Evolutionary conservation across 2,888 invertebrate genomes (phyloP).

Genomic region (Pandemis cinnamomeana): DNA sequence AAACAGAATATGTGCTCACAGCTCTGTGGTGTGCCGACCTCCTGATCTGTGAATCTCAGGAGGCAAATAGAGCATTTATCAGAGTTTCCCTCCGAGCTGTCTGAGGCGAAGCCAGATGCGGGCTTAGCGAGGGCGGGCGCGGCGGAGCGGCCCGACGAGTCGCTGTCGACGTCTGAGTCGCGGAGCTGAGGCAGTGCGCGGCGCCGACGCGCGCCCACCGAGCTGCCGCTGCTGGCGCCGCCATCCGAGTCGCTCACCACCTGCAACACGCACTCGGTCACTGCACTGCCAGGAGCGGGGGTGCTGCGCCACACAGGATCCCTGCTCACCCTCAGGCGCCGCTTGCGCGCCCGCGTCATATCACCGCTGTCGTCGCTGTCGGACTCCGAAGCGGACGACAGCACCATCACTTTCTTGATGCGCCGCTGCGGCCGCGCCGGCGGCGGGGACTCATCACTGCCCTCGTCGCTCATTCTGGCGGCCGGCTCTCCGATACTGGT

Average conservation of each 20-base stretch:
- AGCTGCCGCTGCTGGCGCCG: conserved; percentile 74
- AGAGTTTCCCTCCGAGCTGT: conserved; percentile 88
- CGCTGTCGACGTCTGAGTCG: conserved; percentile 72
- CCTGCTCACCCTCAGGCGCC: conserved; percentile 74
- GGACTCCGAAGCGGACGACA: conserved; percentile 69
- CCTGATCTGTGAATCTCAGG: conserved; percentile 89
- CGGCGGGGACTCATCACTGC: conserved; percentile 68
- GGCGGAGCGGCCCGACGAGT: conserved; percentile 64
- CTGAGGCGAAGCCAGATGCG: conserved; percentile 77
- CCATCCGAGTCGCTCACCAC: conserved; percentile 80
- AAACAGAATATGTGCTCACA: conserved; percentile 96
- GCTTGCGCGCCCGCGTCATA: conserved; percentile 70
- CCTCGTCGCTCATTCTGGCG: conserved; percentile 74
- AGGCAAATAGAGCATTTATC: conserved; percentile 97
- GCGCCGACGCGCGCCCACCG: conserved; percentile 64
- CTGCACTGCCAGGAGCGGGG: not conserved
- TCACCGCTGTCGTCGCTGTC: conserved; percentile 79
- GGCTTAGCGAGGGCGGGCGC: conserved; percentile 55
- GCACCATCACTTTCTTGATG: conserved; percentile 67
- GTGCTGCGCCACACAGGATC: not conserved
- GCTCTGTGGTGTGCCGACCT: conserved; percentile 92
- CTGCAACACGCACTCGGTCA: conserved; percentile 64
- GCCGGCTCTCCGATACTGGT: conserved; percentile 54
- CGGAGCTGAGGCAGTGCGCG: conserved; percentile 66
- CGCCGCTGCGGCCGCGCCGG: conserved; percentile 67